These are phyloP conservation scores for Haliaeetus leucogaster DNA, from an alignment of 2,113 vertebrate species.

Conservation along the genomic window DNA sequence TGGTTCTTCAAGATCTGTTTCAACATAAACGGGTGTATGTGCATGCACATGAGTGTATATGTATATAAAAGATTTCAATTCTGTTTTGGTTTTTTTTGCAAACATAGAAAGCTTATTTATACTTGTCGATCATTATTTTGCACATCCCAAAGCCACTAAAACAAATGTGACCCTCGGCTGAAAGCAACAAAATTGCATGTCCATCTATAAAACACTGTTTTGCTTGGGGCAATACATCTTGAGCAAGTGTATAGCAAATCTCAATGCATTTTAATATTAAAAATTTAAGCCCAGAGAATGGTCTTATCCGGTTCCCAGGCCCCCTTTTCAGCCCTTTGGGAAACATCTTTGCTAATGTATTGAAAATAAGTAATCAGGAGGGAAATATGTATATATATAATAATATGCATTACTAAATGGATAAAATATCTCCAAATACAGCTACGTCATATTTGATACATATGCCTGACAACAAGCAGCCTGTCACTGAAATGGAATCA, in stretches of 20 bases:
- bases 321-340: slow-evolving; percentile 35
- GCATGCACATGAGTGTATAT: not conserved
- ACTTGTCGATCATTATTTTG: not conserved
- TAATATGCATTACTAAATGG: slow-evolving; percentile 51
- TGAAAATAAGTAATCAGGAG: slow-evolving; percentile 33
- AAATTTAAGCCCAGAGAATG: slow-evolving; percentile 77
- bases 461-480: slow-evolving; percentile 14
- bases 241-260: slow-evolving; percentile 78
- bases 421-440: slow-evolving; percentile 45
- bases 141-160: not conserved
- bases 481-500: slow-evolving; percentile 45
- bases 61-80: not conserved
- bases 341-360: slow-evolving; percentile 35
- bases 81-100: not conserved
- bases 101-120: not conserved
- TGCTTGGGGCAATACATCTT: slow-evolving; percentile 81
- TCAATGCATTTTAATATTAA: slow-evolving; percentile 83
- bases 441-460: slow-evolving; percentile 7
- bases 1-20: not conserved
- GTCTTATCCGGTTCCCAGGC: slow-evolving; percentile 68
- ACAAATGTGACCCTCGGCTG: slow-evolving; percentile 9
- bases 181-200: slow-evolving; percentile 57
- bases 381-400: slow-evolving; percentile 12
- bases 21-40: not conserved
- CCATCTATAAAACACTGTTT: slow-evolving; percentile 80